Evolutionary conservation across 1,140 invertebrate genomes (phyloP).

Genomic region (Hesperophylax magnus): DNA sequence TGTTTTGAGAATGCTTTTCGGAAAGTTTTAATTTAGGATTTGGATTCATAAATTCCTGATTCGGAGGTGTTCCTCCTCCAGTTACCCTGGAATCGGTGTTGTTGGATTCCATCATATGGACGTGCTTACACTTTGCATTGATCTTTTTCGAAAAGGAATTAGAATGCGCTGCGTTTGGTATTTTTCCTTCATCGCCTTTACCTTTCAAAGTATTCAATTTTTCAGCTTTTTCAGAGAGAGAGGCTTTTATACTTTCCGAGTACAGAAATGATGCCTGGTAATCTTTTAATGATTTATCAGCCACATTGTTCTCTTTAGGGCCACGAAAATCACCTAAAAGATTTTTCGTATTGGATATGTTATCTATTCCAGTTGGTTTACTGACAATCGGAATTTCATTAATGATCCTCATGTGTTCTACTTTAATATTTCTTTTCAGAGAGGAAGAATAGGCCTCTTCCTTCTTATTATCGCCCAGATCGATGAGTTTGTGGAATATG

Average conservation of each 20-base stretch:
- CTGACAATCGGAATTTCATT: not conserved
- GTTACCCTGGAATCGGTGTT: constrained; percentile 68
- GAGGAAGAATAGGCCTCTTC: constrained; percentile 1
- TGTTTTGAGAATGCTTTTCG: constrained; percentile 11
- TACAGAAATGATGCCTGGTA: constrained; percentile 39
- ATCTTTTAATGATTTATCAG: constrained; percentile 32
- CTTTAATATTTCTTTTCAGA: constrained; percentile 20
- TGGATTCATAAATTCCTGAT: constrained; percentile 5
- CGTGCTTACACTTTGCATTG: constrained; percentile 5
- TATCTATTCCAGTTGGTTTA: not conserved
- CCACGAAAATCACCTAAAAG: not conserved
- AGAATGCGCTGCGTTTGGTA: not conserved
- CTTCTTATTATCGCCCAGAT: constrained; percentile 42
- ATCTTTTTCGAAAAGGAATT: not conserved
- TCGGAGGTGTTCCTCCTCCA: constrained; percentile 63
- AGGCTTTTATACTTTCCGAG: constrained; percentile 37
- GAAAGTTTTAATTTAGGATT: constrained; percentile 34
- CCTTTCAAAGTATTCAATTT: not conserved
- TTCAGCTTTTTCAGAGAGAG: constrained; percentile 2
- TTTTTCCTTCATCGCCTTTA: not conserved
- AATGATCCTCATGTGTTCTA: not conserved
- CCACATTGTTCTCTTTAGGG: not conserved
- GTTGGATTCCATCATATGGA: constrained; percentile 54
- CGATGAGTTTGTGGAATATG: constrained; percentile 42
- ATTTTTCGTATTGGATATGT: not conserved